These are phyloP conservation scores for Leptopterna dolabrata DNA, from an alignment of 2,888 invertebrate species.

Conservation along the genomic window DNA sequence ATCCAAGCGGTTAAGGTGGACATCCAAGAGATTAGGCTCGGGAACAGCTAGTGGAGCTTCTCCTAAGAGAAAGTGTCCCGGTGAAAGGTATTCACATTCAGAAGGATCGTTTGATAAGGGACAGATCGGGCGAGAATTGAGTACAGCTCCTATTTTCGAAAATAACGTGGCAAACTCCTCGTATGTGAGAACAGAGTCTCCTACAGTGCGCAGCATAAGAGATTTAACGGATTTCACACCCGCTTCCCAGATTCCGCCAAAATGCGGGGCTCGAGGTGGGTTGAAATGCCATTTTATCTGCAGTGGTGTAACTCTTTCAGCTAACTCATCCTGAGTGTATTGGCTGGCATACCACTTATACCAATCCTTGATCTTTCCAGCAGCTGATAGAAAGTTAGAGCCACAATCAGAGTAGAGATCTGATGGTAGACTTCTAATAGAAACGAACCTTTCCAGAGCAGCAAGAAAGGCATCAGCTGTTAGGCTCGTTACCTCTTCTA, in stretches of 20 bases:
- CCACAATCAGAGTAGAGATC: conserved; percentile 65
- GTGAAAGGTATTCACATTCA: conserved; percentile 63
- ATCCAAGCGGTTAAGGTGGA: too few relatives aligned
- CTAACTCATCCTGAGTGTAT: too few relatives aligned
- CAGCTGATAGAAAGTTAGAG: conserved; percentile 65
- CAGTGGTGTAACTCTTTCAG: conserved; percentile 64
- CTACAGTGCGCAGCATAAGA: too few relatives aligned
- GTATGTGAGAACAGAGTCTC: too few relatives aligned
- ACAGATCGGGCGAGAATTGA: conserved; percentile 63
- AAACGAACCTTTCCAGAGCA: conserved; percentile 64
- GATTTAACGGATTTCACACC: too few relatives aligned
- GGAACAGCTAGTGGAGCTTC: conserved; percentile 59
- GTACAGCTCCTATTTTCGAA: conserved; percentile 63
- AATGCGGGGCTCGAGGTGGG: conserved; percentile 63
- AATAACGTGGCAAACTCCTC: conserved; percentile 64
- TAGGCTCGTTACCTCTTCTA: conserved; percentile 64
- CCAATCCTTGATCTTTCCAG: conserved; percentile 44
- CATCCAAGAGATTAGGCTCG: conserved; percentile 60
- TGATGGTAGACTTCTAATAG: conserved; percentile 63
- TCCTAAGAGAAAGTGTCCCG: conserved; percentile 65
- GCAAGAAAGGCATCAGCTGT: conserved; percentile 63
- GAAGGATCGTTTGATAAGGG: conserved; percentile 61
- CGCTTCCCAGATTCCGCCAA: conserved; percentile 65
- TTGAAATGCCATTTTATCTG: conserved; percentile 50
- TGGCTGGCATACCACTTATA: conserved; percentile 1